A percentile compares a stretch with the other conserved stretches of the same genome.
These are phyloP conservation scores for Pristionchus japonicus DNA, from an alignment of 2,888 invertebrate species.

Conservation along the genomic window DNA sequence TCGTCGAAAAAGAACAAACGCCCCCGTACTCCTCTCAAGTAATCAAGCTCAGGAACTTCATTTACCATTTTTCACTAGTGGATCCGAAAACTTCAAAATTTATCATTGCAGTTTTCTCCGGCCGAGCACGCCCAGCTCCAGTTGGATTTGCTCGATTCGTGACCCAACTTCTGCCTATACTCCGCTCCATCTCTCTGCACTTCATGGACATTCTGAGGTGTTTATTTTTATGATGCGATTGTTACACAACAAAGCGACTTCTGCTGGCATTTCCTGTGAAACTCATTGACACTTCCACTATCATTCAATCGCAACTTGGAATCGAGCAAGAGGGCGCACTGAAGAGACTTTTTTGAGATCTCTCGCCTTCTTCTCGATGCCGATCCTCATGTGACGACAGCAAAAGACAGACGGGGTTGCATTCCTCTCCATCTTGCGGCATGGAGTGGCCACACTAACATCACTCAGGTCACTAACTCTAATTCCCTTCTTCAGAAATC, in stretches of 20 bases:
- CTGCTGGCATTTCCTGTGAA: no score
- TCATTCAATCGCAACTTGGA: no score
- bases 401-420: conserved; percentile 63
- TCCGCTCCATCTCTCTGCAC: conserved; percentile 84
- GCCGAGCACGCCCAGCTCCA: conserved; percentile 53
- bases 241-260: no score
- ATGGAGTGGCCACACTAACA: conserved; percentile 67
- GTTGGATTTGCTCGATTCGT: conserved; percentile 61
- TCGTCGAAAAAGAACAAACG: conserved; percentile 61
- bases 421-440: conserved; percentile 72
- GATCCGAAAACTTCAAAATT: no score
- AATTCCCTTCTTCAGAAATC: no score
- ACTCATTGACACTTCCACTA: no score
- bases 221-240: background rate
- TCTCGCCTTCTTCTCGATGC: conserved; percentile 58
- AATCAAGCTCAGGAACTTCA: no score
- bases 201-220: conserved; percentile 83
- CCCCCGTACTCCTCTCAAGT: conserved; percentile 65
- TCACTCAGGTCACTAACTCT: conserved; percentile 63
- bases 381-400: conserved; percentile 58
- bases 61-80: no score
- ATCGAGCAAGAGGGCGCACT: no score
- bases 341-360: no score
- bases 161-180: conserved; percentile 76
- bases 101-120: conserved; percentile 56